Evolutionary conservation across 1,140 invertebrate genomes (phyloP), one percentile per base, ranked within the genome.

Genomic region (Tetragonula clypearis): DNA sequence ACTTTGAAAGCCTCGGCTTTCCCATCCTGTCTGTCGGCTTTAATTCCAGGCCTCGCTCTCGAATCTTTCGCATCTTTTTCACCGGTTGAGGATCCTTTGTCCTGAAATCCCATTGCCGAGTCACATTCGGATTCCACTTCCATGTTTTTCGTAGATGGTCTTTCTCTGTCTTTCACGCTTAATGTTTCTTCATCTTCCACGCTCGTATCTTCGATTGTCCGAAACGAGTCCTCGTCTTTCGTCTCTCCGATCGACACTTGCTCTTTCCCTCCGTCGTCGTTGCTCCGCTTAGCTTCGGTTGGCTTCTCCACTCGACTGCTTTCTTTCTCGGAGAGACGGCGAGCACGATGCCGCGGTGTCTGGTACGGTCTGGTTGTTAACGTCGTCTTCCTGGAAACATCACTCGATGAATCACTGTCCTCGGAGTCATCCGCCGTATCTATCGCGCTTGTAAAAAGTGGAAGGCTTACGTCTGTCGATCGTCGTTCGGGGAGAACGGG

Each of bases 361-460:
- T 91, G 86, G 71, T 94, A 93, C 11, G 93, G 93, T 78, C 91
- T 84, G 12, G 88, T 92, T 14, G 90, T 92, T 79, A 95, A 79
- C 84, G 92, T 93, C 26, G 94, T 94, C 90, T 93, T 93, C 79
- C 91, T 92, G 4, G 94, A 95, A 77, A 93, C 88, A 86, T 94
- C 93, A 86, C 94, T 95, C 11, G 92, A 93, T 53, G 93, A 93
- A 84, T 95, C 94, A 84, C 91, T 93, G 4, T 94, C 92, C 19
- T 92, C 90, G 17, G 86, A 91, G 77, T 90, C 81, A 53, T 88
- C 88, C 49, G 84, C 8, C 56, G 77, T 86, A 65, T 89, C 82
- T 78, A 80, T 82, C 77, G 86, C 74, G 53, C 77, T 89, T 26
- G 86, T 87, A 87, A 90, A 90, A 87, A 90, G 89, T 76, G 88